Base-by-base conservation (phyloP, 2,797 vertebrate species). In the Limosa lapponica region DNA sequence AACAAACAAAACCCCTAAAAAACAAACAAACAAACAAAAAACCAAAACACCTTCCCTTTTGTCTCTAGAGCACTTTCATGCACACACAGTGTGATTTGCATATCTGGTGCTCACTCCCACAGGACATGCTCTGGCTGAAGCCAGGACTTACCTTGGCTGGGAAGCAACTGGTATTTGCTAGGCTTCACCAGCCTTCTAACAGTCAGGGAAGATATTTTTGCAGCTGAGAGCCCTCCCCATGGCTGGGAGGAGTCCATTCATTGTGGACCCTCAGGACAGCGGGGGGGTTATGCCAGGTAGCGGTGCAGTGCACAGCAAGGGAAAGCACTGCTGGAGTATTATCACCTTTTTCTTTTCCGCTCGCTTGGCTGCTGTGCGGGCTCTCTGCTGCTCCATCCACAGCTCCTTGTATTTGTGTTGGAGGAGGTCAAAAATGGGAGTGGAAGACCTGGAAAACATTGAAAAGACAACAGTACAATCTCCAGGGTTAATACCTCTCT, bases 361-460 rank as follows among this genome's bases (percentile, higher is more conserved):
- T 4, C 34, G 92, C n/a, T 92, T 87, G n/a, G 97, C 95, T 64
- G 90, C 88, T 74, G 97, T 96, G 58, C 87, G 32, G 8, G 95
- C 96, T 96, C 97, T 98, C 87, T 99, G 98, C 8, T 98, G 93
- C 44, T 98, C 97, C 89, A 98, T 93, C 98, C 98, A 99, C 25
- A 97, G 93, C 78, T 98, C 97, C 93, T 97, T 97, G 85, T 98
- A 99, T 66, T 94, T 98, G 86, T 99, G 98, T 46, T 98, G 98
- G 43, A 99, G 93, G 51, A 99, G 44, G 25, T 98, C 98, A 46
- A 94, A 98, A 75, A 99, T 73, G 7, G 98, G 98, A 3, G 98
- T 98, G 10, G 97, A 96, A 24, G 98, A 97, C 83, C 99, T 99
- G 93, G 4, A 84, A 89, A 61, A 89, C 16, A 91, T 30, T 49